Base-by-base conservation (phyloP, 2,797 vertebrate species). In the Remorina albescens region DNA sequence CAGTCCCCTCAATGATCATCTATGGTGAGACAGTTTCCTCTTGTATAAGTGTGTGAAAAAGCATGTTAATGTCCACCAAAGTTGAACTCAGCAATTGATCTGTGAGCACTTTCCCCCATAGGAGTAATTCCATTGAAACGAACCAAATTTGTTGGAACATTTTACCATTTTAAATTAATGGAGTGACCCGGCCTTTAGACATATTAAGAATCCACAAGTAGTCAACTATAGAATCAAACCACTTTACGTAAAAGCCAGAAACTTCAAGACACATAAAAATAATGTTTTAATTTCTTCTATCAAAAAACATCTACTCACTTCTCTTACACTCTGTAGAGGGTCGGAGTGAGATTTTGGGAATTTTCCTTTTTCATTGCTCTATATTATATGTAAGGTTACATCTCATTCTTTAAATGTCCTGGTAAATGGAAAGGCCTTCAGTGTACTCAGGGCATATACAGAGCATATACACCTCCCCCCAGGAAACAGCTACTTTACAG, bases 351-450 rank as follows among this genome's bases (percentile, higher is more conserved):
- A 54, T 28, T 34, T 63, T 37, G 49, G 47, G 28, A 59, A 15
- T 46, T 39, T 67, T 56, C 13, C 6, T 39, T 57, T 70, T 18
- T 59, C 16, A 59, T 6, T 13, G 23, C 18, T 56, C 23, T 3
- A 7, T 23, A 34, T 49, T 58, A 77, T 76, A 76, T 75, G 63
- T 56, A 25, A 80, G 64, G 66, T 75, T 50, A 34, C 30, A 3
- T 67, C 63, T 66, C 39, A 26, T 23, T 59, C 30, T 63, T 61
- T 8, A 56, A 47, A 61, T 60, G 23, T n/a, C 16, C 19, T 36
- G 15, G 37, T 54, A 69, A 5, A 58, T 25, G 13, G 37, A 5
- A 3, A 23, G 56, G 37, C 63, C 57, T 64, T 49, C 26, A 30
- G 28, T 54, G 39, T 55, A 61, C 4, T 68, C 25, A 61, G 55